These are phyloP conservation scores for Anhinga rufa DNA, from an alignment of 2,113 vertebrate genomes.

Conservation along the genomic window DNA sequence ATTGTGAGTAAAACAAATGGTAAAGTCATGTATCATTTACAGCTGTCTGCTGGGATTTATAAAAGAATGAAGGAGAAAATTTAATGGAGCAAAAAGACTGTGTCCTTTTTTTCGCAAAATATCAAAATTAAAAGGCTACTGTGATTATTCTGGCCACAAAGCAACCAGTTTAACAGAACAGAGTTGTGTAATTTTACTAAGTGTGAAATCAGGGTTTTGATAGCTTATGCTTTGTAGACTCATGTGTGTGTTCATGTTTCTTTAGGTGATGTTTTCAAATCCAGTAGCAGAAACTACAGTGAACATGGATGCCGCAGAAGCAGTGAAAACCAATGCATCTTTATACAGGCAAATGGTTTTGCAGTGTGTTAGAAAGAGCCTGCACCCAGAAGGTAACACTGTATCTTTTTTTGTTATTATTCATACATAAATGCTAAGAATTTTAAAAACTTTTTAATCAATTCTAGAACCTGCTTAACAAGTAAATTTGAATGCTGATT, in stretches of 20 bases:
- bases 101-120: neutral
- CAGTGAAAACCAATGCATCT: neutral
- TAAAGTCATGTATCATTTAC: neutral
- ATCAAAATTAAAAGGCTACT: neutral
- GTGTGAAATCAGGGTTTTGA: neutral
- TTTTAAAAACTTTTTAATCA: neutral
- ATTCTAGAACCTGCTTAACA: neutral
- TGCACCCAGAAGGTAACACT: neutral
- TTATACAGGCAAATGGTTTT: neutral
- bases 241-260: neutral
- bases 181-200: neutral
- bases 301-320: slow-evolving; percentile 1
- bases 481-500: neutral
- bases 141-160: neutral
- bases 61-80: neutral
- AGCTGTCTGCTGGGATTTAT: neutral
- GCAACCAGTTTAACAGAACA: neutral
- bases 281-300: slow-evolving; percentile 32
- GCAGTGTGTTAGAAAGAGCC: neutral
- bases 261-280: slow-evolving; percentile 60
- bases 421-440: neutral
- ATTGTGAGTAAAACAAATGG: neutral
- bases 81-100: neutral
- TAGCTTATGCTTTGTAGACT: neutral
- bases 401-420: neutral